Evolutionary conservation across 2,113 vertebrate species (phyloP).

Genomic region (Petrocephalus zakoni): DNA sequence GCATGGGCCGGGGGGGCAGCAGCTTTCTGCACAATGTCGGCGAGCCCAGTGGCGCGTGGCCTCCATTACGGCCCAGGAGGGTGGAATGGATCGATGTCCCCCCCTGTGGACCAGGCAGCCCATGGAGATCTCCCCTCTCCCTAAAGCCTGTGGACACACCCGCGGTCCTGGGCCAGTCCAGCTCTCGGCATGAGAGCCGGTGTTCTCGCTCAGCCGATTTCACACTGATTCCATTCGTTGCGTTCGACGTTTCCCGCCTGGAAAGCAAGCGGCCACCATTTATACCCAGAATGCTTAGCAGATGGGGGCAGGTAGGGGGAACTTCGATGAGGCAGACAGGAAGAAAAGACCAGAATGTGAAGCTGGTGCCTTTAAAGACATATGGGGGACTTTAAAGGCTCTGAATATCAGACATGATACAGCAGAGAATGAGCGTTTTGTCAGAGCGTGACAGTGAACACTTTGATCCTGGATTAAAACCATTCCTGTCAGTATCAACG

Average conservation of each 20-base stretch:
- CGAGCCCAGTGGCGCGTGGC: conserved; percentile 55
- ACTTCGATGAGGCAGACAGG: neutral
- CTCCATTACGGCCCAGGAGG: conserved; percentile 20
- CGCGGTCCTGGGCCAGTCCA: neutral
- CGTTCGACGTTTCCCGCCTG: neutral
- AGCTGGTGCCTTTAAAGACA: neutral
- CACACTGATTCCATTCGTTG: neutral
- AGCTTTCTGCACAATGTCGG: conserved; percentile 34
- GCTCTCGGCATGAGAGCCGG: neutral
- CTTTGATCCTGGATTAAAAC: neutral
- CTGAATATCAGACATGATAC: neutral
- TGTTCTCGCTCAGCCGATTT: neutral
- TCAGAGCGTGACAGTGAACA: neutral
- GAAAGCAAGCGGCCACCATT: neutral
- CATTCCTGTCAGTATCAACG: neutral
- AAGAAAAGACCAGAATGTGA: neutral
- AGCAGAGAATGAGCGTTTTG: neutral
- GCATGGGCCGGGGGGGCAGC: neutral
- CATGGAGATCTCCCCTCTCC: neutral
- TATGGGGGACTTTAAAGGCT: neutral
- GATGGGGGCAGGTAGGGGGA: neutral
- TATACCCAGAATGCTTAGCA: neutral
- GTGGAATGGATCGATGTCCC: neutral
- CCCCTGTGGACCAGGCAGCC: neutral
- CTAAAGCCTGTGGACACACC: neutral